Percentiles rank a stretch among this genome's conserved stretches.
Conservation (phyloP, 1,140 invertebrate species). For the Apis laboriosa region DNA sequence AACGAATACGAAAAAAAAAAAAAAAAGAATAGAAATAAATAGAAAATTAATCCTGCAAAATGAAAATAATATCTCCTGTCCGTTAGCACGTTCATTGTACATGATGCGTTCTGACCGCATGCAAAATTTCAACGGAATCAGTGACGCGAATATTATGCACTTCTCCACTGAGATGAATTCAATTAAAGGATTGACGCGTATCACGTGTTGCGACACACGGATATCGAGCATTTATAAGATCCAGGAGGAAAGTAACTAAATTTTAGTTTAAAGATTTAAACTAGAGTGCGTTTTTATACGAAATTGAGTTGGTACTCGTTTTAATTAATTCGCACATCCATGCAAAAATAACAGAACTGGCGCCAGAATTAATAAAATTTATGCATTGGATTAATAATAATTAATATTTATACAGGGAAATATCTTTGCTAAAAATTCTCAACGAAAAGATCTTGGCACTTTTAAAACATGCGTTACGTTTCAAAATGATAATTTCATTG, state of each 20-base stretch:
- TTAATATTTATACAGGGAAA: too few relatives aligned
- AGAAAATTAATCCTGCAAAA: too few relatives aligned
- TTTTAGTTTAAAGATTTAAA: not conserved
- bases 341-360: too few relatives aligned
- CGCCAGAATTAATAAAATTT: too few relatives aligned
- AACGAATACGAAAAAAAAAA: not conserved
- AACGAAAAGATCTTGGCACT: too few relatives aligned
- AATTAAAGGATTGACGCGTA: constrained; percentile 5
- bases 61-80: not conserved
- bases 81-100: not conserved
- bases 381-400: too few relatives aligned
- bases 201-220: not conserved
- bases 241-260: not conserved
- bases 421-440: too few relatives aligned
- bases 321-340: too few relatives aligned
- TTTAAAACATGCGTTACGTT: too few relatives aligned
- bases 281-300: not conserved
- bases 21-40: too few relatives aligned
- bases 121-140: not conserved
- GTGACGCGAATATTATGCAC: not conserved
- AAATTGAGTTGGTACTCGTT: too few relatives aligned
- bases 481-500: too few relatives aligned
- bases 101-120: not conserved
- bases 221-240: not conserved
- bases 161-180: not conserved